These are phyloP conservation scores for Tetrax tetrax DNA, from an alignment of 2,113 vertebrate species.

Conservation along the genomic window DNA sequence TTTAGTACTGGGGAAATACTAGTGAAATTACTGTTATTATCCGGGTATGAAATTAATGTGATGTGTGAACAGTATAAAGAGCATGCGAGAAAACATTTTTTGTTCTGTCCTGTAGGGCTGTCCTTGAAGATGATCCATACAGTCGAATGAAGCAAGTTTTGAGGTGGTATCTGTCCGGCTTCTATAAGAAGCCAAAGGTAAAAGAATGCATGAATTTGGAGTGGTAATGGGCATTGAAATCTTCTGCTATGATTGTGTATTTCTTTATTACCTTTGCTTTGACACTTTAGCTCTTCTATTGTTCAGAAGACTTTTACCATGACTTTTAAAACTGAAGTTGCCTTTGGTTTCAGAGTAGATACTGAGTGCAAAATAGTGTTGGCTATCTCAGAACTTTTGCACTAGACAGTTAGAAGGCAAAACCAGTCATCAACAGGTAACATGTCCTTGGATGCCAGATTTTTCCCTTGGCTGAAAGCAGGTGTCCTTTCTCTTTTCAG, in stretches of 20 bases:
- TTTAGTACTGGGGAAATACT: not conserved
- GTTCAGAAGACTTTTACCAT: not conserved
- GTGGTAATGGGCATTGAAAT: not conserved
- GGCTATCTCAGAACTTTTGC: not conserved
- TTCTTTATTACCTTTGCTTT: not conserved
- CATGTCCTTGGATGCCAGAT: not conserved
- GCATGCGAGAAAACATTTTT: not conserved
- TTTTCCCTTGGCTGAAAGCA: not conserved
- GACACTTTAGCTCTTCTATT: not conserved
- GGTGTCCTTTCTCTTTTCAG: not conserved
- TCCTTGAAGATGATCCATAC: conserved; percentile 84
- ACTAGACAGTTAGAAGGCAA: not conserved
- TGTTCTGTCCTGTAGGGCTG: conserved; percentile 75
- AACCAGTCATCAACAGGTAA: not conserved
- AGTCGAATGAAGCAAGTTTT: conserved; percentile 89
- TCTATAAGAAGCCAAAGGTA: conserved; percentile 97
- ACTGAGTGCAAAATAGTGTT: not conserved
- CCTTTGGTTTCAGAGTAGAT: not conserved
- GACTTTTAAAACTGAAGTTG: not conserved
- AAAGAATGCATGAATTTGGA: not conserved
- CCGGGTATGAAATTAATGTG: not conserved
- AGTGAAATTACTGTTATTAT: not conserved
- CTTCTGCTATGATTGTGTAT: not conserved
- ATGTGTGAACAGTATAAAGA: not conserved
- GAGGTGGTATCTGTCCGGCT: conserved; percentile 93